Evolutionary conservation across 1,140 invertebrate species (phyloP).

Genomic region (Euwallacea fornicatus): DNA sequence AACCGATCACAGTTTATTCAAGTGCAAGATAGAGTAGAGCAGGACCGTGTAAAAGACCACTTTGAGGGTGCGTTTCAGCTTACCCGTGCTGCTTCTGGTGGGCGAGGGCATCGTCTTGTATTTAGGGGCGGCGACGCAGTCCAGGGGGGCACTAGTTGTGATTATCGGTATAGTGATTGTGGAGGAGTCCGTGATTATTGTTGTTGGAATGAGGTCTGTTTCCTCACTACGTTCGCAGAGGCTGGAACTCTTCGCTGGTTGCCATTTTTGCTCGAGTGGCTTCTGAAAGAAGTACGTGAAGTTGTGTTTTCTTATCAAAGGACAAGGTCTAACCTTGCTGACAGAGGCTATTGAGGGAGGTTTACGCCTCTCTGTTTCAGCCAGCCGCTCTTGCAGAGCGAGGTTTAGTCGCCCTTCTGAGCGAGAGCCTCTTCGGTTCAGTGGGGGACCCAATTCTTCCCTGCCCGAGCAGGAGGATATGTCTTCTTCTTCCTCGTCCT

Average conservation of each 20-base stretch:
- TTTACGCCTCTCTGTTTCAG: constrained; percentile 51
- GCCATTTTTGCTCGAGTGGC: constrained; percentile 21
- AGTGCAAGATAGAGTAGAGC: constrained; percentile 16
- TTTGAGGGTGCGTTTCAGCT: constrained; percentile 19
- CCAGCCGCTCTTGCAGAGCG: constrained; percentile 57
- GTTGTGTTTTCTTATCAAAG: too few relatives aligned
- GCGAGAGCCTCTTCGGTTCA: constrained; percentile 62
- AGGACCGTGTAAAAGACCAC: constrained; percentile 21
- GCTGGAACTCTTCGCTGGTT: constrained; percentile 31
- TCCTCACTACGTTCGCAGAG: constrained; percentile 32
- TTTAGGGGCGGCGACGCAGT: constrained; percentile 53
- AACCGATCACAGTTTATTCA: constrained; percentile 16
- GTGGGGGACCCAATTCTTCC: constrained; percentile 55
- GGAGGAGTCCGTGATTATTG: constrained; percentile 59
- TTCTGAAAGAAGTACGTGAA: neutral
- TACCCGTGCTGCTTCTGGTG: constrained; percentile 45
- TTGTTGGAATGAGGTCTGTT: constrained; percentile 49
- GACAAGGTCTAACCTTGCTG: neutral
- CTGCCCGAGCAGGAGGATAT: constrained; percentile 59
- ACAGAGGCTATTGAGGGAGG: constrained; percentile 30
- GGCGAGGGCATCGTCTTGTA: constrained; percentile 63
- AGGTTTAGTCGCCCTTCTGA: constrained; percentile 66
- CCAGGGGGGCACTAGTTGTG: constrained; percentile 51
- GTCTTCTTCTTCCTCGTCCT: constrained; percentile 78
- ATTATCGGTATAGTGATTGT: constrained; percentile 63